Conservation (phyloP, 1,140 invertebrate genomes). For the Bombus turneri region DNA sequence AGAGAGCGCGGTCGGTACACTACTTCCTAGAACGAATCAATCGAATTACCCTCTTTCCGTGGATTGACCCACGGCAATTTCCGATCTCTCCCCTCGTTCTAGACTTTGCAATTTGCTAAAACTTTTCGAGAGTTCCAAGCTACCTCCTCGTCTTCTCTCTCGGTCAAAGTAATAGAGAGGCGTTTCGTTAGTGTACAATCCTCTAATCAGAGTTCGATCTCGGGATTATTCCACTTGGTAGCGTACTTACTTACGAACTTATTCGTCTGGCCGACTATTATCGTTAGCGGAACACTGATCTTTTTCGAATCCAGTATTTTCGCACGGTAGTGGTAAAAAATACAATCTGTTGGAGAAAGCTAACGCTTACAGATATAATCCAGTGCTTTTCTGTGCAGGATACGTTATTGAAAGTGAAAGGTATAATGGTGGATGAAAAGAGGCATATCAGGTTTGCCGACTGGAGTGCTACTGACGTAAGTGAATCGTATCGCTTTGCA, state of each 20-base stretch:
- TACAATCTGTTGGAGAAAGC: background rate
- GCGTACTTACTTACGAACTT: conserved; percentile 24
- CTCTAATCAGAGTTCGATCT: conserved; percentile 59
- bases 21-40: conserved; percentile 78
- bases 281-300: background rate
- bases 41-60: conserved; percentile 71
- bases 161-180: conserved; percentile 53
- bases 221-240: conserved; percentile 54
- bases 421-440: conserved; percentile 93
- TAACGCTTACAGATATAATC: background rate
- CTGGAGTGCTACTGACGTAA: conserved; percentile 97
- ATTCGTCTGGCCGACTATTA: background rate
- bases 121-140: conserved; percentile 73
- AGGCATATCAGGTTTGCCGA: conserved; percentile 96
- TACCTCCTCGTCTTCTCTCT: conserved; percentile 59
- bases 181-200: conserved; percentile 43
- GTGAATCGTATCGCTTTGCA: conserved; percentile 66
- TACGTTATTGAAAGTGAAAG: conserved; percentile 92
- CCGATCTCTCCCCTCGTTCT: conserved; percentile 58
- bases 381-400: conserved; percentile 86
- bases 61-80: conserved; percentile 74
- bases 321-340: background rate
- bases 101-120: conserved; percentile 75
- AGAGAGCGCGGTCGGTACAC: conserved; percentile 72
- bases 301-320: background rate